Conservation (phyloP, 2,113 vertebrate species). For the Catharus minimus region DNA sequence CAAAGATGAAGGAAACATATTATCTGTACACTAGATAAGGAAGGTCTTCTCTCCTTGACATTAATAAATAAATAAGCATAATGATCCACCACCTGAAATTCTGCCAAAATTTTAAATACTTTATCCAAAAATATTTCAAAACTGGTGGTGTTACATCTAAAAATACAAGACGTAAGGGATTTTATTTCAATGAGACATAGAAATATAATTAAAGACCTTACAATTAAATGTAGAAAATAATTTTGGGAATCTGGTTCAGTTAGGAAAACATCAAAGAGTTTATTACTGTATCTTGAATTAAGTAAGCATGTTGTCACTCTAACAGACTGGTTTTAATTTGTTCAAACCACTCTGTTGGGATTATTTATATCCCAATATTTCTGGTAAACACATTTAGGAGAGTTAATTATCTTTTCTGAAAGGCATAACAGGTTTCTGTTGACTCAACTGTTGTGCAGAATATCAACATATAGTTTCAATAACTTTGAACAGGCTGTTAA, state of each 20-base stretch:
- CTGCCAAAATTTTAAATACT: background rate
- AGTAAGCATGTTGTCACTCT: conserved; percentile 12
- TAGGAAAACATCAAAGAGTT: background rate
- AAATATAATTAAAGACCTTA: background rate
- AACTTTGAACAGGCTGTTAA: background rate
- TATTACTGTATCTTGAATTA: conserved; percentile 12
- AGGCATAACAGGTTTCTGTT: background rate
- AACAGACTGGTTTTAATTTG: conserved; percentile 35
- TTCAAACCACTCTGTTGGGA: background rate
- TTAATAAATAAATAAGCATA: background rate
- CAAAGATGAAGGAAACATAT: background rate
- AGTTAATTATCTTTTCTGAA: background rate
- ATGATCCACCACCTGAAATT: background rate
- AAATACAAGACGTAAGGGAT: background rate
- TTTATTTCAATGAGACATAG: background rate
- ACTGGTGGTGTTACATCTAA: background rate
- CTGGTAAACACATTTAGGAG: conserved; percentile 1
- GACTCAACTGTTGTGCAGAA: background rate
- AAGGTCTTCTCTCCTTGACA: background rate
- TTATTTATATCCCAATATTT: conserved; percentile 5
- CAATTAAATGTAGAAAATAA: background rate
- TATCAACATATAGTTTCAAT: background rate
- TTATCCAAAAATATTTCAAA: background rate
- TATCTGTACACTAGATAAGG: background rate
- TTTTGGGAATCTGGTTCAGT: background rate